These are phyloP conservation scores for Burhinus bistriatus DNA, from an alignment of 2,113 vertebrate genomes.

Conservation along the genomic window DNA sequence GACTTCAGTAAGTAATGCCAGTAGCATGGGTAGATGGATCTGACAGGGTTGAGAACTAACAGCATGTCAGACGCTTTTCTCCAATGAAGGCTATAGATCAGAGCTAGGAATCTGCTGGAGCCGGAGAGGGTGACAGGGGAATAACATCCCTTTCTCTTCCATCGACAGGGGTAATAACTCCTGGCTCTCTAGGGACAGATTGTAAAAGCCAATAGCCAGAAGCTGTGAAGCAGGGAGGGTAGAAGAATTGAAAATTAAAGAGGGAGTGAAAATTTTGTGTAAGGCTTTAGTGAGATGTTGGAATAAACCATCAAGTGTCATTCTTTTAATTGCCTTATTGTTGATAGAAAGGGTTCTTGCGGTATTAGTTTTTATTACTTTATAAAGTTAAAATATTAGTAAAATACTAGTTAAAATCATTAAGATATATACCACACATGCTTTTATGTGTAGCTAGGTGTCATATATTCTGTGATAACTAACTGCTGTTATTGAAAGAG, in stretches of 20 bases:
- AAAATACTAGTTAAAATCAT: slow-evolving; percentile 25
- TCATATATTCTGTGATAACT: background rate
- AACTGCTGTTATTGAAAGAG: background rate
- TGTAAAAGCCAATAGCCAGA: slow-evolving; percentile 98
- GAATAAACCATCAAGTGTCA: slow-evolving; percentile 72
- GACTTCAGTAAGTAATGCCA: slow-evolving; percentile 73
- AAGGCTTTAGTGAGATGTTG: slow-evolving; percentile 68
- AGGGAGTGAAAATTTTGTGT: slow-evolving; percentile 78
- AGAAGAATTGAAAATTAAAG: slow-evolving; percentile 98
- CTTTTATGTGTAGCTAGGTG: background rate
- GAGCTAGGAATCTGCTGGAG: slow-evolving; percentile 85
- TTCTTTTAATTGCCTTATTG: slow-evolving; percentile 65
- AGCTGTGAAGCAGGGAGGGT: slow-evolving; percentile 96
- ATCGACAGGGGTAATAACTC: slow-evolving; percentile 99
- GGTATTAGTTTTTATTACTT: slow-evolving; percentile 38
- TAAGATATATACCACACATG: background rate
- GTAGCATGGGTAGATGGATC: slow-evolving; percentile 72
- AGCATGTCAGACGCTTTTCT: slow-evolving; percentile 77
- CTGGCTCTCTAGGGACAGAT: slow-evolving; percentile 97
- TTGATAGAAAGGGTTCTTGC: slow-evolving; percentile 13
- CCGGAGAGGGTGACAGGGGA: slow-evolving; percentile 93
- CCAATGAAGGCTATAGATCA: slow-evolving; percentile 91
- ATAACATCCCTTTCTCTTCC: slow-evolving; percentile 99
- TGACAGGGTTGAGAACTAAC: slow-evolving; percentile 77
- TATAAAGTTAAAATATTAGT: slow-evolving; percentile 2